phyloP scores from a whole-genome alignment of 2,797 vertebrate genomes.

The Chlorospingus semifuscus region DNA sequence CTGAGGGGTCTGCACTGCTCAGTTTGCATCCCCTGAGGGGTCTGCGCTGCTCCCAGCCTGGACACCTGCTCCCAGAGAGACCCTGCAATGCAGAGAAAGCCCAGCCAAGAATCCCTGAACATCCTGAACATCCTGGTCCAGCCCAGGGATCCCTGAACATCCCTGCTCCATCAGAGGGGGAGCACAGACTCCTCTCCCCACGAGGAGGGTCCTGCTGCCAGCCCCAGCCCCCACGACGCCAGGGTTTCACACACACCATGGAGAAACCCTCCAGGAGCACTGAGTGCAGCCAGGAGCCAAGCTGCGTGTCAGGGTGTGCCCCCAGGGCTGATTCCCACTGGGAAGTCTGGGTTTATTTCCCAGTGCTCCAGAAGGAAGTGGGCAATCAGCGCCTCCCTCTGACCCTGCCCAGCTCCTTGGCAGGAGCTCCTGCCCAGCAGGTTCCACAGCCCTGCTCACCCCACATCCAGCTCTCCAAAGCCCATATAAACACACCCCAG shows the following conservation, averaged over 20 bases:
- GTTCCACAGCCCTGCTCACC: not conserved
- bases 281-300: not conserved
- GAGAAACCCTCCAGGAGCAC: not conserved
- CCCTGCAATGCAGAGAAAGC: accelerated
- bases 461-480: not conserved
- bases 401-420: not conserved
- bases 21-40: too few relatives aligned
- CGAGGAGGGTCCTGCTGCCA: not conserved
- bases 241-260: not conserved
- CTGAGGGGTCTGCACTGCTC: not conserved
- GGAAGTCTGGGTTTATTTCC: not conserved
- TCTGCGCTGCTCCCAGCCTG: not conserved
- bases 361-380: not conserved
- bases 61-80: not conserved
- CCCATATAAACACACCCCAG: not conserved
- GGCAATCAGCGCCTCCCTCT: not conserved
- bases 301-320: too few relatives aligned
- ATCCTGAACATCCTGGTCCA: too few relatives aligned
- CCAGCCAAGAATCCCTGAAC: too few relatives aligned
- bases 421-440: not conserved
- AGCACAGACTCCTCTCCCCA: not conserved
- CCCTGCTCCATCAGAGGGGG: not conserved
- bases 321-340: not conserved
- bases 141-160: not conserved
- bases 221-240: too few relatives aligned